These are phyloP conservation scores for Puma concolor DNA, from an alignment of 2,113 vertebrate genomes.

Conservation along the genomic window DNA sequence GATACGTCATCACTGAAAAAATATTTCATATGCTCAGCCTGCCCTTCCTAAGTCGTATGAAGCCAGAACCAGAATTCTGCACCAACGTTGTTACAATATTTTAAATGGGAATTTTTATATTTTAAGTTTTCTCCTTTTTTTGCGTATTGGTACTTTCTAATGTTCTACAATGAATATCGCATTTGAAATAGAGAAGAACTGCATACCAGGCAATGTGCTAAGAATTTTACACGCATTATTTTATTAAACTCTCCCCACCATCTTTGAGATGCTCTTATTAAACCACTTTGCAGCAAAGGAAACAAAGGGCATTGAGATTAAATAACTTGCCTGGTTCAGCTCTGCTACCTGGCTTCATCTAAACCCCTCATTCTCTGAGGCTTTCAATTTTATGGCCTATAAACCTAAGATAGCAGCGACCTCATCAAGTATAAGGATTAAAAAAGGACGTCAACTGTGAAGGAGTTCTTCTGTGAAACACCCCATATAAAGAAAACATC, in stretches of 20 bases:
- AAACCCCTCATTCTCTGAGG: not conserved
- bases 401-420: constrained; percentile 5
- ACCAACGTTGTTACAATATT: not conserved
- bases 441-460: not conserved
- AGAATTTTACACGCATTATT: not conserved
- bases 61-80: not conserved
- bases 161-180: not conserved
- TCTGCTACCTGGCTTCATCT: not conserved
- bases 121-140: not conserved
- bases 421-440: constrained; percentile 16
- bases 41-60: not conserved
- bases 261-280: not conserved
- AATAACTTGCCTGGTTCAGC: not conserved
- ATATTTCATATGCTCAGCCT: not conserved
- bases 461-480: not conserved
- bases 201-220: not conserved
- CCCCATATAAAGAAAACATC: not conserved
- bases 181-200: constrained; percentile 3
- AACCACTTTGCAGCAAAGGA: not conserved
- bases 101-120: too few relatives aligned
- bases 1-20: not conserved
- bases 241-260: not conserved
- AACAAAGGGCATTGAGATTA: not conserved
- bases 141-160: not conserved
- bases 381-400: not conserved